Conservation (phyloP, 2,888 invertebrate genomes). For the Eupithecia tripunctaria region DNA sequence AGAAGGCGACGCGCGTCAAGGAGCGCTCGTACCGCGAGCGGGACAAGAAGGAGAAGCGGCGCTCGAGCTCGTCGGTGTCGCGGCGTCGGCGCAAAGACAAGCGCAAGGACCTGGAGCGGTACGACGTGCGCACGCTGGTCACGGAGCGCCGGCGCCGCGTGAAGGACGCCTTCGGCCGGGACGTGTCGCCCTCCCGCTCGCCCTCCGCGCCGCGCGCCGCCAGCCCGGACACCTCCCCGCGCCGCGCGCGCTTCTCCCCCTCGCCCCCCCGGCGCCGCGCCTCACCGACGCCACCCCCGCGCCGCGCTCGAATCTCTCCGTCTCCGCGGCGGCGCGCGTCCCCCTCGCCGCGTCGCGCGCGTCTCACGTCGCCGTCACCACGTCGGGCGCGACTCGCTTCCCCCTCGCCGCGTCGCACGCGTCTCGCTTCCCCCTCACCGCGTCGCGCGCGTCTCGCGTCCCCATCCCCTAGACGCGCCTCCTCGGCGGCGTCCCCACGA, state of each 20-base stretch:
- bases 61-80: slow-evolving; percentile 53
- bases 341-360: background rate
- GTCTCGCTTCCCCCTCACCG: slow-evolving; percentile 47
- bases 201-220: slow-evolving; percentile 30
- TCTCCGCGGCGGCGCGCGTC: background rate
- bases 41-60: slow-evolving; percentile 56
- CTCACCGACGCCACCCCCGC: background rate
- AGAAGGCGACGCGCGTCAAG: slow-evolving; percentile 89
- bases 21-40: slow-evolving; percentile 90
- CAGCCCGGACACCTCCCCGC: background rate
- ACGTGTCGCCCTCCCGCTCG: slow-evolving; percentile 79
- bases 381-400: slow-evolving; percentile 36
- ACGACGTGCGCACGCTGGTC: slow-evolving; percentile 92
- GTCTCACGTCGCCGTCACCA: background rate
- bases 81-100: slow-evolving; percentile 80
- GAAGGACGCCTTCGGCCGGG: slow-evolving; percentile 92
- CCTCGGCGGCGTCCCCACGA: slow-evolving; percentile 56
- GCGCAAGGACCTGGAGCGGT: slow-evolving; percentile 91
- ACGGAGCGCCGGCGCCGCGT: slow-evolving; percentile 87
- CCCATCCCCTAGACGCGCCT: slow-evolving; percentile 50
- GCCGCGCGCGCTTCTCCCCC: background rate
- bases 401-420: slow-evolving; percentile 44
- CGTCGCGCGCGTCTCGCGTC: slow-evolving; percentile 42
- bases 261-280: background rate
- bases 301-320: background rate